A percentile compares a stretch with the other conserved stretches of the same genome.
These are phyloP conservation scores for Ctenodactylus gundi DNA, from an alignment of 2,113 vertebrate species.

Conservation along the genomic window DNA sequence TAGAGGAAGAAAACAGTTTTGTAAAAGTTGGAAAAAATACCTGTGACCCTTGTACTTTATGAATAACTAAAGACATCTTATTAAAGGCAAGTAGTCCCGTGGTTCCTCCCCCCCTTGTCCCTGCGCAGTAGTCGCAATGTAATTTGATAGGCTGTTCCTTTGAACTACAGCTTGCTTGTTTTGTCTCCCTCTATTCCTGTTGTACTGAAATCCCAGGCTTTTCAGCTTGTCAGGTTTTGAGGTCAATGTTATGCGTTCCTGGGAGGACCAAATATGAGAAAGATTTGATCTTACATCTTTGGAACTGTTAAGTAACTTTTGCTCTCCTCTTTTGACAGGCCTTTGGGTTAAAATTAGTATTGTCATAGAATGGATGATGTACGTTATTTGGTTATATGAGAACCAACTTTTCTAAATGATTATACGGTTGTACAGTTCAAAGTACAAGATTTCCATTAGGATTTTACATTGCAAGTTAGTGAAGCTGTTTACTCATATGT, in stretches of 20 bases:
- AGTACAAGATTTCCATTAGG: constrained; percentile 15
- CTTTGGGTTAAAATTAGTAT: constrained; percentile 44
- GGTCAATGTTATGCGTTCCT: background rate
- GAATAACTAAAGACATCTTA: constrained; percentile 54
- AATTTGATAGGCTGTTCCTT: constrained; percentile 30
- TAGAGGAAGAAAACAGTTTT: background rate
- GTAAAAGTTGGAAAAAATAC: constrained; percentile 44
- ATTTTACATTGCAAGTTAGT: constrained; percentile 51
- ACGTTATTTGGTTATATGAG: constrained; percentile 12
- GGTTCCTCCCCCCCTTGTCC: constrained; percentile 3
- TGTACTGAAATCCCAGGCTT: background rate
- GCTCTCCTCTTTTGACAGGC: background rate
- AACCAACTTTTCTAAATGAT: constrained; percentile 42
- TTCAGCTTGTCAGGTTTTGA: constrained; percentile 29
- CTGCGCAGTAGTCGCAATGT: background rate
- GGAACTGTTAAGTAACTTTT: background rate
- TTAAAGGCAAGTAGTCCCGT: constrained; percentile 35
- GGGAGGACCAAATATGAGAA: constrained; percentile 33
- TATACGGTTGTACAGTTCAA: constrained; percentile 8
- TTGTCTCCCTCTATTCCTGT: background rate
- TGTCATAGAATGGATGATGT: background rate
- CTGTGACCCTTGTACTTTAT: constrained; percentile 44
- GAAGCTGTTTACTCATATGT: constrained; percentile 27
- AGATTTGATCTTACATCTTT: constrained; percentile 25
- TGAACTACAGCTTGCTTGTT: constrained; percentile 24